Evolutionary conservation across 2,888 invertebrate genomes (phyloP).

Genomic region (Augiades crinisus): DNA sequence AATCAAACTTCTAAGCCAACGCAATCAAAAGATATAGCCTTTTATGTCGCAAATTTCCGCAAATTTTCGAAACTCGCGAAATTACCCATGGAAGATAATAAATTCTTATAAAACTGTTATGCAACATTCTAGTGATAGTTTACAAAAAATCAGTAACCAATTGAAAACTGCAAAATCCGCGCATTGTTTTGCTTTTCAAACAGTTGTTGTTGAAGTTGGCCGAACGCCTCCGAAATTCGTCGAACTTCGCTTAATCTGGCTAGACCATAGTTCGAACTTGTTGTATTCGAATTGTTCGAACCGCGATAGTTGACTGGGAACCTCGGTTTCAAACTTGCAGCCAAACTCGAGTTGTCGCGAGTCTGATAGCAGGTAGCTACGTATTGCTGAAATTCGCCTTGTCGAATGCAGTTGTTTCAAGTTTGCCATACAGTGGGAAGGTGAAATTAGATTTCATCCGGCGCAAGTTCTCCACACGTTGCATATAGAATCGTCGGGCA

Average conservation of each 20-base stretch:
- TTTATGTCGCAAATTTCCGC: no score
- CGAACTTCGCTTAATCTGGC: constrained; percentile 45
- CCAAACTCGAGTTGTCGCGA: constrained; percentile 32
- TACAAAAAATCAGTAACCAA: no score
- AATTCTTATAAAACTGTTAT: no score
- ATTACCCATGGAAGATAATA: no score
- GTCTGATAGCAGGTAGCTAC: constrained; percentile 20
- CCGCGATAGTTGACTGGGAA: constrained; percentile 33
- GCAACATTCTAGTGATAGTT: no score
- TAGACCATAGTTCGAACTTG: constrained; percentile 27
- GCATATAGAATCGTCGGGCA: not conserved
- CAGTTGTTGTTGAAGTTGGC: constrained; percentile 30
- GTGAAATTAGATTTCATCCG: constrained; percentile 17
- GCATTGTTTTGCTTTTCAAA: constrained; percentile 42
- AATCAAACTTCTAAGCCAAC: no score
- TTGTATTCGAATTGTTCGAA: constrained; percentile 27
- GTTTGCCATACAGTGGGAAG: constrained; percentile 12
- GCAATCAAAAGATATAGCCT: no score
- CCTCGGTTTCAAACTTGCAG: constrained; percentile 19
- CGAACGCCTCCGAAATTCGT: constrained; percentile 40
- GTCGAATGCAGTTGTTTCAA: constrained; percentile 33
- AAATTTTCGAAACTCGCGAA: no score
- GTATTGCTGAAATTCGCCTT: constrained; percentile 31
- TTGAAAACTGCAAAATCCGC: constrained; percentile 26
- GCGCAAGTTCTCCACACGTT: constrained; percentile 2